Percentiles rank a stretch among this genome's conserved stretches.
These are phyloP conservation scores for Leptinotarsa undecemlineata DNA, from an alignment of 1,140 invertebrate species.

Conservation along the genomic window DNA sequence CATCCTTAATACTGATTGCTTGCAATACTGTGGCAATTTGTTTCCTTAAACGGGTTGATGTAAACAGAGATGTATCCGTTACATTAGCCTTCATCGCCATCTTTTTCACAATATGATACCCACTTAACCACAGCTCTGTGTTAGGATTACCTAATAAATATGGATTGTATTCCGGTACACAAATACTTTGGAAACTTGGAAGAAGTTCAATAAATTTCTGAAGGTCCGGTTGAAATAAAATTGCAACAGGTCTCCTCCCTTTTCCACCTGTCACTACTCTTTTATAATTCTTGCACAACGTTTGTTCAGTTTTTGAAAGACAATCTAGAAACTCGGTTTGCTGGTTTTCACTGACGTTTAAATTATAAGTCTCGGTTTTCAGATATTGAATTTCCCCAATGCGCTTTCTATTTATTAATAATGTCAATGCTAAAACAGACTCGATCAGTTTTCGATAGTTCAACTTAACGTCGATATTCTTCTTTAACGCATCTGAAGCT, in stretches of 20 bases:
- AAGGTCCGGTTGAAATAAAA: constrained; percentile 31
- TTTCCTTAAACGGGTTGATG: constrained; percentile 31
- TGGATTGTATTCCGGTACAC: background rate
- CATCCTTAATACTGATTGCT: constrained; percentile 25
- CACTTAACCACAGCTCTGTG: constrained; percentile 12
- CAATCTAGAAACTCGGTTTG: constrained; percentile 34
- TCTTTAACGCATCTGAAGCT: background rate
- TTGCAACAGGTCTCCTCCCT: constrained; percentile 36
- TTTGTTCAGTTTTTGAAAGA: constrained; percentile 27
- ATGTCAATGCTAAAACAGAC: constrained; percentile 25
- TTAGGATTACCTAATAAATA: constrained; percentile 26
- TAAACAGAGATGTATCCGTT: constrained; percentile 23
- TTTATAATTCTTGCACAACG: constrained; percentile 34
- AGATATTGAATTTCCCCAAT: constrained; percentile 34
- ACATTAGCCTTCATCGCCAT: constrained; percentile 21
- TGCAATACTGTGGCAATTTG: constrained; percentile 35
- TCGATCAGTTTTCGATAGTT: background rate
- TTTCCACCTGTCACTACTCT: constrained; percentile 33
- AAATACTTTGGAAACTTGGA: background rate
- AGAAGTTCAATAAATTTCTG: constrained; percentile 24
- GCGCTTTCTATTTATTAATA: constrained; percentile 37
- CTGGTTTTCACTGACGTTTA: background rate
- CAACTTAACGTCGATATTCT: background rate
- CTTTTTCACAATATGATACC: constrained; percentile 27
- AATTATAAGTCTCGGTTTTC: constrained; percentile 26